Evolutionary conservation across 2,113 vertebrate genomes (phyloP).

Genomic region (Mixornis gularis): DNA sequence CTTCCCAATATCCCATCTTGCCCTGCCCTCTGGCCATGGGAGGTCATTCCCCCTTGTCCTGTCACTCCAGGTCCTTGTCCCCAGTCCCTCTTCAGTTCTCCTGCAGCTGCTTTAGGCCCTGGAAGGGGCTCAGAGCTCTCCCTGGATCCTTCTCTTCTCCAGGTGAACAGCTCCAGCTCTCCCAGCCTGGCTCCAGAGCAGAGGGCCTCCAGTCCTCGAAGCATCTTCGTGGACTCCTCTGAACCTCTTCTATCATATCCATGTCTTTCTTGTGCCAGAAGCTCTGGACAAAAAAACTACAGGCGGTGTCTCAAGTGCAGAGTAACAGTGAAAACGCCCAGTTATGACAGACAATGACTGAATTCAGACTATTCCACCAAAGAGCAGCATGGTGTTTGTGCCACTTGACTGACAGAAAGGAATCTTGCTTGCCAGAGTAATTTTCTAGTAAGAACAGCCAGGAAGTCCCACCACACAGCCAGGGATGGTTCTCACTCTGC

Average conservation of each 20-base stretch:
- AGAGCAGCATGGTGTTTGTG: not conserved
- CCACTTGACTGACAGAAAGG: not conserved
- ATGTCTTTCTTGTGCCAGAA: not conserved
- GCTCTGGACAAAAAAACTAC: not conserved
- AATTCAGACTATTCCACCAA: not conserved
- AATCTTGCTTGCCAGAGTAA: not conserved
- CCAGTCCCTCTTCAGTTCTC: fast-evolving
- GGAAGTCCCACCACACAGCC: not conserved
- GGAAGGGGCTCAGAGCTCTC: fast-evolving
- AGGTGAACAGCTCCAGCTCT: not conserved
- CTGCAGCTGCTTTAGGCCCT: not conserved
- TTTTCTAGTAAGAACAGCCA: not conserved
- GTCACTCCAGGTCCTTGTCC: not conserved
- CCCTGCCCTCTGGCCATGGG: not conserved
- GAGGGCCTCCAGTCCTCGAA: not conserved
- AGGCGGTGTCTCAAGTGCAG: not conserved
- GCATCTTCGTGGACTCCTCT: not conserved
- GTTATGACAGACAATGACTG: not conserved
- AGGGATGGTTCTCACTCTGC: fast-evolving
- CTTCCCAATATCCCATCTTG: fast-evolving
- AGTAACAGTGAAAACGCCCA: fast-evolving
- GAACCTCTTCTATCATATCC: not conserved
- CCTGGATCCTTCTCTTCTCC: not conserved
- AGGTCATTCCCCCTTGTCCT: not conserved
- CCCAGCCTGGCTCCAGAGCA: not conserved